A percentile compares a stretch with the other conserved stretches of the same genome.
Conservation (phyloP, 2,113 vertebrate genomes). For the Psettodes erumei region DNA sequence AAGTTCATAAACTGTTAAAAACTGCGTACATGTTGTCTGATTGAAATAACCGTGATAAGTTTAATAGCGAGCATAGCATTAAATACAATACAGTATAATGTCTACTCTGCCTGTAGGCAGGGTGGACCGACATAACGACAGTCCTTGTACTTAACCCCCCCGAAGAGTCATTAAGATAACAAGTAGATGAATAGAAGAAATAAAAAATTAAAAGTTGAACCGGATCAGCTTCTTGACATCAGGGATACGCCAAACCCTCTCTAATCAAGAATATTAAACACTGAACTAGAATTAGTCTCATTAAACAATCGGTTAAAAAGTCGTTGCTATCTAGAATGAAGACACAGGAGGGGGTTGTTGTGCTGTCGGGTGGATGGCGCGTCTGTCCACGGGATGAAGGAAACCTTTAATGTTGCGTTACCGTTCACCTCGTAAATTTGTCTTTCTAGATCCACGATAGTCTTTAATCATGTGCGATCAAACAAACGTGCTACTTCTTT, state of each 20-base stretch:
- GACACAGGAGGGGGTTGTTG: slow-evolving; percentile 80
- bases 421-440: slow-evolving; percentile 39
- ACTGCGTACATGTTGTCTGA: rapidly evolving
- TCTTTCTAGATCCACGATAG: rapidly evolving
- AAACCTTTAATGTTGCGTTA: slow-evolving; percentile 57
- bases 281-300: not conserved
- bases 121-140: no score
- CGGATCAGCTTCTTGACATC: not conserved
- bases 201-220: not conserved
- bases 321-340: slow-evolving; percentile 68
- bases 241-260: no score
- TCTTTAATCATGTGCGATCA: not conserved
- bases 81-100: rapidly evolving
- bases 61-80: rapidly evolving
- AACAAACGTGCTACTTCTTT: not conserved
- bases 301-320: not conserved
- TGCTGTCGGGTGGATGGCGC: slow-evolving; percentile 43
- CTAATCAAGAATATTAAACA: no score
- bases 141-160: not conserved
- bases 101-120: rapidly evolving
- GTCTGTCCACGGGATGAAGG: not conserved
- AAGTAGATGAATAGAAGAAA: not conserved
- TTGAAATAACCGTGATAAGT: rapidly evolving
- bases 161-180: not conserved
- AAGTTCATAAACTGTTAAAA: slow-evolving; percentile 1